These are phyloP conservation scores for Felis chaus DNA, from an alignment of 2,113 vertebrate genomes.

Conservation along the genomic window DNA sequence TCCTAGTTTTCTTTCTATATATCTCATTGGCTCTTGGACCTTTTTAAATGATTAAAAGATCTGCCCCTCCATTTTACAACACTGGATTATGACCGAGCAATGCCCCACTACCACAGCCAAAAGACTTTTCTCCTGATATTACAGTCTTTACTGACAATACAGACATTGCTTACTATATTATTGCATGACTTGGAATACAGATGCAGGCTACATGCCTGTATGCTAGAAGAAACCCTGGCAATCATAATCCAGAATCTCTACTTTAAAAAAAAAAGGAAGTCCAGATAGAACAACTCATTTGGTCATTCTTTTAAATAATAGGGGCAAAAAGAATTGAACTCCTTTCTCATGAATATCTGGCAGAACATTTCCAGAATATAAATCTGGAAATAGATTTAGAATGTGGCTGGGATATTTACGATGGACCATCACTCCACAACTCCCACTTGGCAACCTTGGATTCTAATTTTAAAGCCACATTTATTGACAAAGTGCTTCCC, in stretches of 20 bases:
- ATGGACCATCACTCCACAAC: not conserved
- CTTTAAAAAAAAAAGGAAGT: not conserved
- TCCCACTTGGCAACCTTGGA: not conserved
- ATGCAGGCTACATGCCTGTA: rapidly evolving
- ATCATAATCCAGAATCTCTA: not conserved
- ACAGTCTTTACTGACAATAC: not conserved
- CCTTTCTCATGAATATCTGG: not conserved
- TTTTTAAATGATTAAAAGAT: not conserved
- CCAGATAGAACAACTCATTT: not conserved
- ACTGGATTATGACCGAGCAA: not conserved
- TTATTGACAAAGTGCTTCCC: not conserved
- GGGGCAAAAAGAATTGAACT: not conserved
- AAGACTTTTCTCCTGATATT: not conserved
- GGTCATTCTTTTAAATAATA: not conserved
- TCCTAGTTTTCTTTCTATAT: not conserved
- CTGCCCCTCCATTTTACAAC: not conserved
- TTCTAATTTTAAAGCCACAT: not conserved
- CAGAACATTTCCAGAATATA: not conserved
- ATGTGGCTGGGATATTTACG: not conserved
- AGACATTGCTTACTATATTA: not conserved
- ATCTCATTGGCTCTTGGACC: not conserved
- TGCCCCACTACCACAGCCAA: not conserved
- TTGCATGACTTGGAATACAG: not conserved
- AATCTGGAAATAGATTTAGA: conserved; percentile 1
- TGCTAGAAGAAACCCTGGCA: not conserved